Evolutionary conservation across 2,797 vertebrate species (phyloP), one percentile per base, ranked within the genome.

Genomic region (Anabas testudineus): DNA sequence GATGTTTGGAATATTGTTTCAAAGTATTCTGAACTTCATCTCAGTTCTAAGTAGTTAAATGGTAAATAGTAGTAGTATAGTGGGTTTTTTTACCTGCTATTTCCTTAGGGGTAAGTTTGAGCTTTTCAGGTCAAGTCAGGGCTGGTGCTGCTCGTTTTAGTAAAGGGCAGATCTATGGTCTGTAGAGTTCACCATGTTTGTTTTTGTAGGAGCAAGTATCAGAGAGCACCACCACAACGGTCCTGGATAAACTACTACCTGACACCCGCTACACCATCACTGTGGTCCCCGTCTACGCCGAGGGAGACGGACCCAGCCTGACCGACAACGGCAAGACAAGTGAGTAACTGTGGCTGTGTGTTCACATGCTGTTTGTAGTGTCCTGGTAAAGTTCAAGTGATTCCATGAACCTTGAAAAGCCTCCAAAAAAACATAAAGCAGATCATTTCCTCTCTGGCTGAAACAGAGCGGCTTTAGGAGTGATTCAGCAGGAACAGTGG

Each of bases 231-330:
- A 98, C 97, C 80, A 93, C 89, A 41, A 93, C 95, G 0, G 87
- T 96, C 59, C 91, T 99, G 77, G 94, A 93, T 49, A 95, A 90
- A 53, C 94, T 99, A 0, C 93, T 94, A 16, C 95, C 97, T 0
- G 92, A 99, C 75, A 99, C 97, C 0, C 82, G 85, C 10, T 99
- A 99, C 84, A 94, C 90, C 0, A 46, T 99, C 62, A 96, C 96
- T 0, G 96, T 98, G 74, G 84, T 98, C 55, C 97, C 98, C 0
- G 94, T 96, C 51, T 99, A 97, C 46, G 88, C 95, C 0, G 96
- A 97, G 76, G 97, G 98, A 1, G 97, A 99, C 46, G 98, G 97
- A 3, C 97, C 96, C 1, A 95, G 94, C 8, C 93, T 93, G 21
- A 90, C 94, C 9, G 95, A 96, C 63, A 91, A 53, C 12, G 97